These are phyloP conservation scores for Biston betularia DNA, from an alignment of 2,888 invertebrate genomes.

Conservation along the genomic window DNA sequence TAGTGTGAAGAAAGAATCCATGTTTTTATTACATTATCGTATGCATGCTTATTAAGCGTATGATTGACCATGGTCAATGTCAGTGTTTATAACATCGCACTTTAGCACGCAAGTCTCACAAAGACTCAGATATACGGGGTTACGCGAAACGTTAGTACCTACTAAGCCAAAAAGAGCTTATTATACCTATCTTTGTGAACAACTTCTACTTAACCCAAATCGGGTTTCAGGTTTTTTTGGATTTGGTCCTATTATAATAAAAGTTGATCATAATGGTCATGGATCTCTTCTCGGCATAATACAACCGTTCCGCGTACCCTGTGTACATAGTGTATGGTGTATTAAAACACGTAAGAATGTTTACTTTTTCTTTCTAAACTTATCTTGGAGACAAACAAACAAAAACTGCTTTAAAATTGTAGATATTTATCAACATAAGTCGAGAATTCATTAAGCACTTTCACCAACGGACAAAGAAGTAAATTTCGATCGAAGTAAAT, in stretches of 20 bases:
- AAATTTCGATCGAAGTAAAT: constrained; percentile 57
- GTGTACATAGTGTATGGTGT: not conserved
- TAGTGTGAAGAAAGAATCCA: constrained; percentile 15
- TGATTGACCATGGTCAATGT: constrained; percentile 63
- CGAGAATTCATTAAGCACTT: constrained; percentile 40
- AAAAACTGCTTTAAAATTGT: constrained; percentile 51
- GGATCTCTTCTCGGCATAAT: no score
- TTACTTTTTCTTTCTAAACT: constrained; percentile 42
- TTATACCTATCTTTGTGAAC: no score
- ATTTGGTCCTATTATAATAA: no score
- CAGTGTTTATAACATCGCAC: constrained; percentile 57
- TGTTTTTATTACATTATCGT: constrained; percentile 41
- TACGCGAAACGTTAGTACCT: no score
- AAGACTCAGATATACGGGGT: constrained; percentile 48
- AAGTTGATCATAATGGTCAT: no score
- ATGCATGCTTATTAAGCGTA: constrained; percentile 34
- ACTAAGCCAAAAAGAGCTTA: not conserved
- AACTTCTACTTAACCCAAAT: no score
- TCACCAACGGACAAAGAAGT: constrained; percentile 43
- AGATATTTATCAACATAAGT: constrained; percentile 24
- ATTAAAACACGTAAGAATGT: no score
- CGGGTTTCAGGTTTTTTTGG: no score
- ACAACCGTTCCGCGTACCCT: no score
- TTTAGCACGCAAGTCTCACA: constrained; percentile 55
- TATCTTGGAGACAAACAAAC: constrained; percentile 22